Evolutionary conservation across 37 sponge, comb jelly and placozoan species (phyloP).

Genomic region (Theonella swinhoei): DNA sequence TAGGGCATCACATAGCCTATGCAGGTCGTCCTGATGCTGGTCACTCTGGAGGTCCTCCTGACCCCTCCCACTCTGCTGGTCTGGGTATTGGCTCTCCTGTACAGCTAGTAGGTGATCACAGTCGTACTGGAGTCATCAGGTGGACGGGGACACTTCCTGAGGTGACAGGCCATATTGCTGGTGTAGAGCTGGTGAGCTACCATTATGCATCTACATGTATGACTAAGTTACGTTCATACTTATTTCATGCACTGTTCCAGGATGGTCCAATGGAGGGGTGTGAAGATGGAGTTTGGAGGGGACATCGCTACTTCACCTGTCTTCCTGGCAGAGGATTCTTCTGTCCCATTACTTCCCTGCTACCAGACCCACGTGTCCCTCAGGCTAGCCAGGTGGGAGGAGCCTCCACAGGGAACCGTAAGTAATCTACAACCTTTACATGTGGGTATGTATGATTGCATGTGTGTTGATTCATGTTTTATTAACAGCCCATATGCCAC

Average conservation of each 20-base stretch:
- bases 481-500: too few relatives aligned
- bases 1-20: too few relatives aligned
- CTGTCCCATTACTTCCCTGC: constrained; percentile 20
- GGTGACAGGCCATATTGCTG: constrained; percentile 34
- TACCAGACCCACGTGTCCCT: constrained; percentile 39
- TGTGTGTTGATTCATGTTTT: too few relatives aligned
- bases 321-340: constrained; percentile 47
- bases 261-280: constrained; percentile 51
- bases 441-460: too few relatives aligned
- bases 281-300: constrained; percentile 60
- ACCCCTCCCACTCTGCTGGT: not conserved
- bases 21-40: too few relatives aligned
- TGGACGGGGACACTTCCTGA: not conserved
- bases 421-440: too few relatives aligned
- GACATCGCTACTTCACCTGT: constrained; percentile 58
- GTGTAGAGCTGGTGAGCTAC: constrained; percentile 69
- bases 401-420: too few relatives aligned
- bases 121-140: constrained; percentile 30
- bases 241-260: constrained; percentile 9
- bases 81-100: too few relatives aligned
- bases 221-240: not conserved
- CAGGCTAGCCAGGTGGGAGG: too few relatives aligned
- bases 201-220: not conserved
- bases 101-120: constrained; percentile 15
- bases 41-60: too few relatives aligned